Conservation (phyloP, 2,797 vertebrate species). For the Pangasius mekongensis region DNA sequence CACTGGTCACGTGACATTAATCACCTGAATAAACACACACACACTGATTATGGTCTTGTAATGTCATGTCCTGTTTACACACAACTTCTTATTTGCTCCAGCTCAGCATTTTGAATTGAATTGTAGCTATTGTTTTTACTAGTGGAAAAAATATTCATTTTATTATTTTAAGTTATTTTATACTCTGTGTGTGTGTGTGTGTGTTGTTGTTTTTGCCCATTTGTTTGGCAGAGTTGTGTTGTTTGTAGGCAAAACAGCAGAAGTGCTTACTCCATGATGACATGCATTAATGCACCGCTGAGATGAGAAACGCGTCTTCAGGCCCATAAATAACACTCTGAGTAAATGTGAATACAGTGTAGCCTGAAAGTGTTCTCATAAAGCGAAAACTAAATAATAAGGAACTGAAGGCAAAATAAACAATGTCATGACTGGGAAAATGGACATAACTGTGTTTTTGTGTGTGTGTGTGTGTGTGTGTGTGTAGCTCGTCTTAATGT, state of each 20-base stretch:
- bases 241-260: conserved; percentile 1
- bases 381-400: not conserved
- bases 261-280: not conserved
- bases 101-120: not conserved
- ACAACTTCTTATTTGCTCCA: not conserved
- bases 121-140: not conserved
- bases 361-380: too few relatives aligned
- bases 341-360: too few relatives aligned
- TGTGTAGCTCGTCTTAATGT: too few relatives aligned
- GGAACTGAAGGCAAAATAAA: not conserved
- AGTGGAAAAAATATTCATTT: not conserved
- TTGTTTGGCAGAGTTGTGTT: not conserved
- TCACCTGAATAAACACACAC: not conserved
- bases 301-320: not conserved
- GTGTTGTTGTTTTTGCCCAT: too few relatives aligned
- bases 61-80: not conserved
- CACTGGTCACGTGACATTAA: not conserved
- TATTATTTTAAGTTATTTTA: too few relatives aligned
- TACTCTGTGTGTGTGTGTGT: too few relatives aligned
- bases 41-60: not conserved
- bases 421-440: not conserved
- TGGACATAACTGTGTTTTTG: too few relatives aligned
- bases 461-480: too few relatives aligned
- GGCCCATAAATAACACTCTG: not conserved
- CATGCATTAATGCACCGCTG: not conserved